A percentile compares a stretch with the other conserved stretches of the same genome.
Evolutionary conservation across 2,888 invertebrate species (phyloP).

Genomic region (Dusona sp.): DNA sequence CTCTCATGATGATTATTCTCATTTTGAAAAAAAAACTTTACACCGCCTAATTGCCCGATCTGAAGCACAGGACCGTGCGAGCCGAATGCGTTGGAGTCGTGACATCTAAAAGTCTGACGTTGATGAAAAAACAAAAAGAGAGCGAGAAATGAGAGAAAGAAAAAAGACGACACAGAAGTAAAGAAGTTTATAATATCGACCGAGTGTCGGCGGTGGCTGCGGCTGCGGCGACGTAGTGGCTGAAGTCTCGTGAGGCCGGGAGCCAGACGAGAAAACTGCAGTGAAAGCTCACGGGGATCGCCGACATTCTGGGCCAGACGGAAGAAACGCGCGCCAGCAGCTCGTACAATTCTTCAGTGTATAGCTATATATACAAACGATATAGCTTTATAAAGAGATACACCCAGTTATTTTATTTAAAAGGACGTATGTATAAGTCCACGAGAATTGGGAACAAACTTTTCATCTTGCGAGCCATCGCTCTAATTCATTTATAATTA

Average conservation of each 20-base stretch:
- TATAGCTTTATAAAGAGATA: neutral
- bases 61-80: neutral
- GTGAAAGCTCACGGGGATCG: slow-evolving; percentile 80
- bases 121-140: slow-evolving; percentile 53
- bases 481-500: neutral
- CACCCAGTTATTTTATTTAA: neutral
- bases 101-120: slow-evolving; percentile 79
- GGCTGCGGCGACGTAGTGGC: slow-evolving; percentile 49
- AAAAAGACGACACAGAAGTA: slow-evolving; percentile 44
- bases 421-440: neutral
- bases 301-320: slow-evolving; percentile 81
- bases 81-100: neutral
- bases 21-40: no score
- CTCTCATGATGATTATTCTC: neutral
- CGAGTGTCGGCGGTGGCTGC: slow-evolving; percentile 52
- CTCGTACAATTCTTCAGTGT: slow-evolving; percentile 13
- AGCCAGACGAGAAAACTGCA: slow-evolving; percentile 81
- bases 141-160: slow-evolving; percentile 25
- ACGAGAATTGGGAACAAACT: neutral
- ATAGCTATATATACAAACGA: neutral
- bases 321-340: slow-evolving; percentile 75
- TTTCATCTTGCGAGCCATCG: neutral
- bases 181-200: slow-evolving; percentile 59
- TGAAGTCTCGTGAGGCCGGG: slow-evolving; percentile 70
- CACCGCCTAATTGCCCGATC: neutral